phyloP scores from a whole-genome alignment of 2,113 vertebrate genomes.

The Pteropus alecto region DNA sequence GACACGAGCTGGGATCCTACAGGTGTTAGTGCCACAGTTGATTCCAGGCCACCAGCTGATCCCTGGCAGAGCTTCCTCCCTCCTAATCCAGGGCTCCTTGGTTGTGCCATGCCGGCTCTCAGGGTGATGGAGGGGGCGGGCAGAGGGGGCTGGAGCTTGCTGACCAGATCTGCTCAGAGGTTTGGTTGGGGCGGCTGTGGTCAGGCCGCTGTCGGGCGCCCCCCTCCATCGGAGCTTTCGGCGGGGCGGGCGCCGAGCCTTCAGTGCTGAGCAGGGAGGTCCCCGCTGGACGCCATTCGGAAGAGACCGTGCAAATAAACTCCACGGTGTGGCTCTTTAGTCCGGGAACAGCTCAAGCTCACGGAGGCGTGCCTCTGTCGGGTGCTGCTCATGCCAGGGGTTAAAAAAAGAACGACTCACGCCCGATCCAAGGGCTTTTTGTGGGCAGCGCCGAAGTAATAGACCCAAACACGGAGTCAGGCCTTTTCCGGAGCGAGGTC shows the following conservation, averaged over 20 bases:
- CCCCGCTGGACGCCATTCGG: background rate
- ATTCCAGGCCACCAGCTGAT: background rate
- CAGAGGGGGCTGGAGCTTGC: accelerated
- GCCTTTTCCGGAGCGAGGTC: background rate
- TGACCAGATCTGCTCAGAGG: accelerated
- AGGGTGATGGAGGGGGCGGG: accelerated
- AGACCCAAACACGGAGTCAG: conserved; percentile 15
- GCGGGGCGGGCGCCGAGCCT: accelerated
- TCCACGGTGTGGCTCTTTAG: background rate
- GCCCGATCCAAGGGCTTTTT: conserved; percentile 36
- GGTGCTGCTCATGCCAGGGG: background rate
- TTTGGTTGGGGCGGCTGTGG: accelerated
- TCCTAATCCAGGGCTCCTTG: background rate
- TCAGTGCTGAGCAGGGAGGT: background rate
- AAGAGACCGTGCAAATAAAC: background rate
- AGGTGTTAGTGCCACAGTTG: background rate
- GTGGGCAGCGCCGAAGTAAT: conserved; percentile 21
- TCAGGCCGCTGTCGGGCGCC: too few relatives aligned
- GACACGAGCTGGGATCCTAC: background rate
- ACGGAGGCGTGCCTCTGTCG: background rate
- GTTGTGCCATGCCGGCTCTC: accelerated
- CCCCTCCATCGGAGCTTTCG: background rate
- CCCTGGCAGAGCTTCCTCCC: background rate
- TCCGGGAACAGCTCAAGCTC: background rate
- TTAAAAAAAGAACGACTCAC: conserved; percentile 62